Percentiles rank a stretch among this genome's conserved stretches.
phyloP scores from a whole-genome alignment of 1,140 invertebrate species.

The Microvelia longipes region DNA sequence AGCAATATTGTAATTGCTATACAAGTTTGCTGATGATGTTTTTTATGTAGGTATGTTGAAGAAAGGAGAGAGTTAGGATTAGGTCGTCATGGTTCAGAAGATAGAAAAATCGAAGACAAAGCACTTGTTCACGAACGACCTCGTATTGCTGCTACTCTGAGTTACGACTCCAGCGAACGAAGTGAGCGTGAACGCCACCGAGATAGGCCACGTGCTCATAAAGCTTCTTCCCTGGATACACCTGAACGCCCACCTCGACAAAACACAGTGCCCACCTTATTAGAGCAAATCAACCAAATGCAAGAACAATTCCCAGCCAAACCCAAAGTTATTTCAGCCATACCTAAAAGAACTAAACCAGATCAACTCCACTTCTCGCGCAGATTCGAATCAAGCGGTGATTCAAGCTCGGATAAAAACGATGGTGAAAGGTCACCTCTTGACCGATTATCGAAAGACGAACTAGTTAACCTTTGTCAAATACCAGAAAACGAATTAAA shows the following conservation, averaged over 20 bases:
- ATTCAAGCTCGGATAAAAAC: constrained; percentile 3
- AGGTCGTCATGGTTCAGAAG: not conserved
- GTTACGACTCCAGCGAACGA: not conserved
- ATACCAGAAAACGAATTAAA: constrained; percentile 20
- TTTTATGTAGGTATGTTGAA: no score
- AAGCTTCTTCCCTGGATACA: not conserved
- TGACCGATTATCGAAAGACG: constrained; percentile 15
- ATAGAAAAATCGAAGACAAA: not conserved
- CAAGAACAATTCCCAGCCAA: constrained; percentile 15
- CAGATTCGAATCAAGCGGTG: constrained; percentile 1
- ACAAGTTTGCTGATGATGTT: no score
- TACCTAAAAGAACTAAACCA: constrained; percentile 10
- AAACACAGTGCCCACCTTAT: constrained; percentile 10
- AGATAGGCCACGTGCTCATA: not conserved
- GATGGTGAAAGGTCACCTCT: constrained; percentile 9
- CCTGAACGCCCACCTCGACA: constrained; percentile 1
- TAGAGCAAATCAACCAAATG: constrained; percentile 16
- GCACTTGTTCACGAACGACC: not conserved
- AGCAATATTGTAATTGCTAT: no score
- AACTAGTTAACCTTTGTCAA: constrained; percentile 15
- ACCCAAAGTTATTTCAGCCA: constrained; percentile 19
- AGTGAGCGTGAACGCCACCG: not conserved
- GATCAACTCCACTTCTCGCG: not conserved
- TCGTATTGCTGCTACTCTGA: not conserved
- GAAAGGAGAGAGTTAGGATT: no score